Conservation (phyloP, 2,113 vertebrate genomes). For the Pavo muticus region DNA sequence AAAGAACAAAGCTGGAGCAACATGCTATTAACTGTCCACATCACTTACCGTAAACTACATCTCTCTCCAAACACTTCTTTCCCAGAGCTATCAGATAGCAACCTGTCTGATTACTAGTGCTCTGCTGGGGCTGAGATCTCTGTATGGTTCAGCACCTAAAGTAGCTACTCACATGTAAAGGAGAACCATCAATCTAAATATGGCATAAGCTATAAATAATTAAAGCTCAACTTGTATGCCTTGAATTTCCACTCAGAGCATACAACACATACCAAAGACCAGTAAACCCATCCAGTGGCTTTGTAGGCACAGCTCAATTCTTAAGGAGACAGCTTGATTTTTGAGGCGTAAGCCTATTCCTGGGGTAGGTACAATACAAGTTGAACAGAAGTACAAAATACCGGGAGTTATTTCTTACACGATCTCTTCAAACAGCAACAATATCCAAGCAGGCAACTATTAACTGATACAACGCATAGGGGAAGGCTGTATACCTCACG, state of each 20-base stretch:
- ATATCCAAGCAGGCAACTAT: not conserved
- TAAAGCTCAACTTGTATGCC: not conserved
- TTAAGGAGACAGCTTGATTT: not conserved
- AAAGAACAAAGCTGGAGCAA: not conserved
- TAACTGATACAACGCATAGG: too few relatives aligned
- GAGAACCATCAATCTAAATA: not conserved
- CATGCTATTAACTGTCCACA: not conserved
- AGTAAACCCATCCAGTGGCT: not conserved
- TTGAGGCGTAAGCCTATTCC: not conserved
- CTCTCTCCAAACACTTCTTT: not conserved
- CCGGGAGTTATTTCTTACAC: not conserved
- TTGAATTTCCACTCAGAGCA: not conserved
- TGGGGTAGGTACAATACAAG: accelerated
- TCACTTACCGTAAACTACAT: not conserved
- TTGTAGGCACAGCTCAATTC: not conserved
- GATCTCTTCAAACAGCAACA: not conserved
- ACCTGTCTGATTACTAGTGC: not conserved
- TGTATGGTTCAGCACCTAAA: not conserved
- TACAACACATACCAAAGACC: not conserved
- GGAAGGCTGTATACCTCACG: not conserved
- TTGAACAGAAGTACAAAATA: not conserved
- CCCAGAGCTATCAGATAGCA: not conserved
- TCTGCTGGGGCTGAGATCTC: not conserved
- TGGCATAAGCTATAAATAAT: not conserved
- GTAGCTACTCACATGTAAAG: not conserved